Evolutionary conservation across 2,797 vertebrate genomes (phyloP), one percentile per base, ranked within the genome.

Genomic region (Synaphobranchus kaupii): DNA sequence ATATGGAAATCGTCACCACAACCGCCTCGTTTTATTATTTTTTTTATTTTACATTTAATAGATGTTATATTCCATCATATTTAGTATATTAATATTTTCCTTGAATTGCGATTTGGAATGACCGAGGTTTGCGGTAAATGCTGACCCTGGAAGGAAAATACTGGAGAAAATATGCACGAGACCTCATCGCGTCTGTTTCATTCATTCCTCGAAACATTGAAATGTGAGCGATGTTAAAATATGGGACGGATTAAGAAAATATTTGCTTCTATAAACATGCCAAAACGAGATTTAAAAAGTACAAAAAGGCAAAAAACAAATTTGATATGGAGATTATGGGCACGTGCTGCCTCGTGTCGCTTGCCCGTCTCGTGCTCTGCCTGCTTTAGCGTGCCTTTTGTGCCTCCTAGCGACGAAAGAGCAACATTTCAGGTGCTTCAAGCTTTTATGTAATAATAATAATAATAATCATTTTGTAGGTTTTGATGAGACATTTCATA

Each of bases 371-470:
- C 20, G 58, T 63, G 17, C 8, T 4, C 22, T 8, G 34, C 15
- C 12, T 22, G 76, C 76, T 20, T 80, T 47, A 1, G 76, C 22
- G 17, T 17, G 39, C 17, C 76, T 80, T 80, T 48, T 47, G 8
- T 47, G 76, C 76, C 76, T 44, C 39, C 76, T 80, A 80, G 76
- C 47, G 76, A 47, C 22, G 39, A 80, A 80, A 80, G 20, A 44
- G 39, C 20, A 47, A 20, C 31, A 47, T 44, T 80, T 44, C 76
- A 80, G 5, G 20, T 80, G 39, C 47, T 8, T 31, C 31, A 28
- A 12, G 3, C n/a, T 31, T 31, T 28, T 13, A n/a, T 1, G 4
- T 68, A 28, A 28, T 17, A 66, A 66, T 25, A 66, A 66, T 66
- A 25, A 66, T n/a, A 25, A n/a, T n/a, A 22, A 63, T 63, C 0